These are phyloP conservation scores for Heptranchias perlo DNA, from an alignment of 2,113 vertebrate species.

Conservation along the genomic window DNA sequence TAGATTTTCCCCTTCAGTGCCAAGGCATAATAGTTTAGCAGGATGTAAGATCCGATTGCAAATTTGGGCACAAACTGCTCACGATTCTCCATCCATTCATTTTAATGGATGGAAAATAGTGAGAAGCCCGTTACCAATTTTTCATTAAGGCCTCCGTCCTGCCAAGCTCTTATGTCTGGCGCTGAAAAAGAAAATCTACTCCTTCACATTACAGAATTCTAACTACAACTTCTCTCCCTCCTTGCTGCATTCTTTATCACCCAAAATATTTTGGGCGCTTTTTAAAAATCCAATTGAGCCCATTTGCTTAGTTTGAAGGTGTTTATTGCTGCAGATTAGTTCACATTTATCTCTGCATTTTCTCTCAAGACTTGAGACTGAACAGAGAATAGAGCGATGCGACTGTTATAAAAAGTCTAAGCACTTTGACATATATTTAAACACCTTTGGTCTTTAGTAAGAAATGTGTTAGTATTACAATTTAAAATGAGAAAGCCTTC, in stretches of 20 bases:
- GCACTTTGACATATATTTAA: neutral
- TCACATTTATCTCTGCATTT: neutral
- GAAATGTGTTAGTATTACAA: neutral
- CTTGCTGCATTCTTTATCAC: neutral
- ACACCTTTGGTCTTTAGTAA: neutral
- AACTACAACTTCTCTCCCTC: neutral
- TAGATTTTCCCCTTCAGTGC: neutral
- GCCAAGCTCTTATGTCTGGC: neutral
- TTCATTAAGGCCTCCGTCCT: neutral
- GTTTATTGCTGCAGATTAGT: neutral
- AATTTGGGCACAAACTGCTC: neutral
- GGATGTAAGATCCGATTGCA: neutral
- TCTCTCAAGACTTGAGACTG: neutral
- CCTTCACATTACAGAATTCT: neutral
- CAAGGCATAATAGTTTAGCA: neutral
- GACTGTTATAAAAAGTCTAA: no score
- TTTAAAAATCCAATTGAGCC: neutral
- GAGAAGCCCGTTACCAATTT: neutral
- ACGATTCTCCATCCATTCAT: neutral
- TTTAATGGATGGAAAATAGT: neutral
- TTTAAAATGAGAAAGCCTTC: constrained; percentile 18
- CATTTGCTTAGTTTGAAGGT: neutral
- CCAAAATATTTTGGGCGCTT: neutral
- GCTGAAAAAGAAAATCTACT: neutral
- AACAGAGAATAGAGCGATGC: neutral